These are phyloP conservation scores for Liasis olivaceus DNA, from an alignment of 2,797 vertebrate genomes.

Conservation along the genomic window DNA sequence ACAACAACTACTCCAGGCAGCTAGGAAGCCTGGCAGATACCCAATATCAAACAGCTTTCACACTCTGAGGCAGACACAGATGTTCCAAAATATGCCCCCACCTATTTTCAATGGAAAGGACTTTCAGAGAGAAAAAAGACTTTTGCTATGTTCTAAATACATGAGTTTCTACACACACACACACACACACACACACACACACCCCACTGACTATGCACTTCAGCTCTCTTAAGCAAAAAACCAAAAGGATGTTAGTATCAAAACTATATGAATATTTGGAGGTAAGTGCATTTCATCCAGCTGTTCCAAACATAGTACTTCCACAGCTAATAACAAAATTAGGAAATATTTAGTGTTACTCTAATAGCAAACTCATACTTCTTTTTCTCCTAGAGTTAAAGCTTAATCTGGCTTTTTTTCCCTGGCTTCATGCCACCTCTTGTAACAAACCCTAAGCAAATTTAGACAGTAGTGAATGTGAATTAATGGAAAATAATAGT, in stretches of 20 bases:
- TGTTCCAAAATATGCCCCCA: neutral
- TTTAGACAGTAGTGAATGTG: conserved; percentile 22
- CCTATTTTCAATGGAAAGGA: neutral
- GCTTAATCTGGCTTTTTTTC: neutral
- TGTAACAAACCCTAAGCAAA: neutral
- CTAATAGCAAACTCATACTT: neutral
- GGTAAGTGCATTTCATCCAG: neutral
- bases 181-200: too few relatives aligned
- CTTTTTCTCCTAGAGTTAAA: neutral
- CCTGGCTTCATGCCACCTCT: neutral
- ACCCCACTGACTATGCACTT: neutral
- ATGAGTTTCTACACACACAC: neutral
- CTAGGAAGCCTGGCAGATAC: neutral
- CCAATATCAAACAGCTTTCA: neutral
- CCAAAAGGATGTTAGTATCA: neutral
- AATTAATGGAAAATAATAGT: conserved; percentile 23
- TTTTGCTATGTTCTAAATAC: neutral
- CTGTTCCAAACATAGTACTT: neutral
- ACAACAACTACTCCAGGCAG: neutral
- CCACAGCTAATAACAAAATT: neutral
- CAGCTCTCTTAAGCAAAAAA: neutral
- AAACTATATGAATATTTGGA: neutral
- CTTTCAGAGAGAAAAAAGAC: neutral
- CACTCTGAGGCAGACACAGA: neutral
- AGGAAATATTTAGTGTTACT: neutral